These are phyloP conservation scores for Caretta caretta DNA, from an alignment of 2,113 vertebrate species.

Conservation along the genomic window DNA sequence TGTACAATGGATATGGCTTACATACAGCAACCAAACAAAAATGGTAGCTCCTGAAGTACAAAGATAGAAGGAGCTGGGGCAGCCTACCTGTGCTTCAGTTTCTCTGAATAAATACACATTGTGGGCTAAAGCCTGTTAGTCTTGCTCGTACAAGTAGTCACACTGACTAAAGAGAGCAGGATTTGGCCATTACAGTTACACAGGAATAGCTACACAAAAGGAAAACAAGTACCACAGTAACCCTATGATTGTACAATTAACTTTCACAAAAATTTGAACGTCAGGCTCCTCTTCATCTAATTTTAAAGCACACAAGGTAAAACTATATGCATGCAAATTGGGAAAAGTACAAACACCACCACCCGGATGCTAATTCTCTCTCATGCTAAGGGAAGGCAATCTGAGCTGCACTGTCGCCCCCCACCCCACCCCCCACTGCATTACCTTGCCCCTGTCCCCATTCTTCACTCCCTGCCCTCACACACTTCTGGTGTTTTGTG, in stretches of 20 bases:
- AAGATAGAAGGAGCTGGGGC: slow-evolving; percentile 32
- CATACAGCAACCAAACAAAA: slow-evolving; percentile 75
- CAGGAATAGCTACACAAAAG: slow-evolving; percentile 44
- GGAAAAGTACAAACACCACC: not conserved
- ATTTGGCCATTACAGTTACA: not conserved
- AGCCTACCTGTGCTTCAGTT: slow-evolving; percentile 45
- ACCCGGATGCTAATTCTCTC: not conserved
- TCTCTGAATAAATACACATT: slow-evolving; percentile 16
- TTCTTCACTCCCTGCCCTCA: not conserved
- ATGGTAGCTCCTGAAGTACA: slow-evolving; percentile 52
- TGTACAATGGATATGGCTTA: slow-evolving; percentile 82
- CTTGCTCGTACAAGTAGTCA: not conserved
- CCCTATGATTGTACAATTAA: slow-evolving; percentile 15
- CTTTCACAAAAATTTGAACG: slow-evolving; percentile 13
- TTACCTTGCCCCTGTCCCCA: not conserved
- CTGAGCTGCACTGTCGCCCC: not conserved
- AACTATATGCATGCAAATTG: not conserved
- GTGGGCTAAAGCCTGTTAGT: not conserved
- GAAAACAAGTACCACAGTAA: slow-evolving; percentile 40
- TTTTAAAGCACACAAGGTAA: not conserved
- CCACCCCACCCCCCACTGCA: not conserved
- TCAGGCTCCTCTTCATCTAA: not conserved
- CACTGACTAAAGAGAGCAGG: not conserved
- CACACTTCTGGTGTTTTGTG: not conserved
- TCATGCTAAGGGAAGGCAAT: not conserved